phyloP scores from a whole-genome alignment of 2,797 vertebrate species.

The Thripadectes ignobilis region DNA sequence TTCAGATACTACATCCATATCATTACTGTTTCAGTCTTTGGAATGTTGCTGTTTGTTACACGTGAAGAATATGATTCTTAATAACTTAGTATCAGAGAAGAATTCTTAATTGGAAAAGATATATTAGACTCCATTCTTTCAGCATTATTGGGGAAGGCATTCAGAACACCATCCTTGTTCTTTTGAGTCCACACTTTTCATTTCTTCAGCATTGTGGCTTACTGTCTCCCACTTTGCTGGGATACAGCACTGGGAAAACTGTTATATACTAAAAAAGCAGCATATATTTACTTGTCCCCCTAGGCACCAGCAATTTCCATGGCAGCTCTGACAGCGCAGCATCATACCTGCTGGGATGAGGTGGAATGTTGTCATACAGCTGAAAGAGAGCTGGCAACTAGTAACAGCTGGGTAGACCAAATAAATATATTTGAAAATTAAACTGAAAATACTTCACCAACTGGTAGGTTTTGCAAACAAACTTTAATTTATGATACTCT shows the following conservation, averaged over 20 bases:
- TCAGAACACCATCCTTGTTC: not conserved
- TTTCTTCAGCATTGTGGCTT: not conserved
- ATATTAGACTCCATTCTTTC: not conserved
- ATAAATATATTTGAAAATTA: not conserved
- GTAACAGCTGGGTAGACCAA: not conserved
- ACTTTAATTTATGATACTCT: not conserved
- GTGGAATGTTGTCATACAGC: slow-evolving; percentile 38
- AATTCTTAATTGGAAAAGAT: not conserved
- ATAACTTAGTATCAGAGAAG: not conserved
- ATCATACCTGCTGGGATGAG: slow-evolving; percentile 52
- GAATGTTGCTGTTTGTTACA: not conserved
- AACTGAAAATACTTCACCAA: not conserved
- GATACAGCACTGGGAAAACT: slow-evolving; percentile 5
- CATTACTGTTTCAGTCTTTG: not conserved
- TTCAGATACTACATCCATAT: not conserved
- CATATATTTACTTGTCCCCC: slow-evolving; percentile 52
- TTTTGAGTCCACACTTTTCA: not conserved
- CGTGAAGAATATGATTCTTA: not conserved
- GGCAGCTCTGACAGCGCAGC: slow-evolving; percentile 26
- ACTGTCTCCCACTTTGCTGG: not conserved
- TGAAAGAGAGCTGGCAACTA: slow-evolving; percentile 33
- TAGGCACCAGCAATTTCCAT: not conserved
- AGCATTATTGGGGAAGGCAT: not conserved
- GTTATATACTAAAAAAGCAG: not conserved
- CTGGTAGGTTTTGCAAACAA: not conserved